Percentiles rank a stretch among this genome's conserved stretches.
phyloP scores from a whole-genome alignment of 2,888 invertebrate species.

The Brachyopa scutellaris region DNA sequence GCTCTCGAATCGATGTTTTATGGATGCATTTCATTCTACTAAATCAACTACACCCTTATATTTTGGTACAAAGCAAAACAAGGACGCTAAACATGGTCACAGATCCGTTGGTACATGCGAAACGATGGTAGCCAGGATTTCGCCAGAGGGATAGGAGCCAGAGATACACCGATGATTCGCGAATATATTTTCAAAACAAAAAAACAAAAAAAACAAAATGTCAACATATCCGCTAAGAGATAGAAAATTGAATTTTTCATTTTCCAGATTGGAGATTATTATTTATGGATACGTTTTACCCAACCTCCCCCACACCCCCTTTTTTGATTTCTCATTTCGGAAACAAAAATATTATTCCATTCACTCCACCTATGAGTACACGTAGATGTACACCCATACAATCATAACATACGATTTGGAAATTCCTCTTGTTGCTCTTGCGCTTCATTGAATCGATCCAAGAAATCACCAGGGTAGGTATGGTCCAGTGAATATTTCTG shows the following conservation, averaged over 20 bases:
- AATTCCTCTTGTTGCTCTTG: conserved; percentile 45
- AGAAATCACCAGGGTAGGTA: conserved; percentile 16
- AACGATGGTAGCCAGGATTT: conserved; percentile 1
- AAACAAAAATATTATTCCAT: conserved; percentile 47
- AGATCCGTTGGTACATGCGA: background rate
- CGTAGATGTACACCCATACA: too few species aligned
- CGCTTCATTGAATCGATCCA: conserved; percentile 7
- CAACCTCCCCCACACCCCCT: background rate
- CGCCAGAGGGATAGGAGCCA: conserved; percentile 2
- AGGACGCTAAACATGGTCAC: background rate
- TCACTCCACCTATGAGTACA: conserved; percentile 7
- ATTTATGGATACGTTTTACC: conserved; percentile 30
- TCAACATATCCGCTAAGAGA: conserved; percentile 24
- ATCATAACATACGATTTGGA: conserved; percentile 12
- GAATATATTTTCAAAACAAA: conserved; percentile 19
- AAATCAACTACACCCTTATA: conserved; percentile 14
- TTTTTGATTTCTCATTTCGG: background rate
- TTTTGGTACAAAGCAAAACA: conserved; percentile 14
- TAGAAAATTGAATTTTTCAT: conserved; percentile 42
- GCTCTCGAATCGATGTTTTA: conserved; percentile 39
- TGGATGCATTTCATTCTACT: conserved; percentile 35
- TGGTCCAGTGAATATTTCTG: conserved; percentile 25
- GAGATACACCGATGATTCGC: background rate
- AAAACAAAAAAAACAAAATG: background rate
- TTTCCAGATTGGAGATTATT: conserved; percentile 44